phyloP scores from a whole-genome alignment of 2,888 invertebrate genomes.

The Scelioninae gen. 1 region DNA sequence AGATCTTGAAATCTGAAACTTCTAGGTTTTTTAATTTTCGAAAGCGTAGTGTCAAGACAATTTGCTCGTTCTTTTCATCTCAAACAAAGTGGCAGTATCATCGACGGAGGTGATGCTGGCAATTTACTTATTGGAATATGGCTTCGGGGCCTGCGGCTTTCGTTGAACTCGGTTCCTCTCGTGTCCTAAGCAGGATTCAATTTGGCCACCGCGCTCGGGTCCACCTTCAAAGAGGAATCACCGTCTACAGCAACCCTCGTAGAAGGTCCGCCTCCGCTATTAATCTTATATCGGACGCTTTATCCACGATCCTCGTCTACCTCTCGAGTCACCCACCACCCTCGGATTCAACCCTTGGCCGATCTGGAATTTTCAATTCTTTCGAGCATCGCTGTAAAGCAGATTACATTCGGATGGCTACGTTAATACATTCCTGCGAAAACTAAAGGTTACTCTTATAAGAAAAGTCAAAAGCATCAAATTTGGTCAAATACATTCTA shows the following conservation, averaged over 20 bases:
- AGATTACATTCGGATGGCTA: slow-evolving; percentile 71
- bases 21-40: slow-evolving; percentile 2
- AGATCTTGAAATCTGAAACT: background rate
- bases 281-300: slow-evolving; percentile 84
- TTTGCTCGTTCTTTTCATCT: slow-evolving; percentile 57
- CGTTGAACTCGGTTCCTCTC: slow-evolving; percentile 73
- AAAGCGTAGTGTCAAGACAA: slow-evolving; percentile 8
- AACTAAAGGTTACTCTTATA: slow-evolving; percentile 44
- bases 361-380: slow-evolving; percentile 82
- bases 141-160: slow-evolving; percentile 73
- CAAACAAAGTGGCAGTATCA: slow-evolving; percentile 58
- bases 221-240: slow-evolving; percentile 84
- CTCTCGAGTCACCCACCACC: slow-evolving; percentile 53
- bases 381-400: slow-evolving; percentile 72
- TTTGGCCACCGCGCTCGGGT: slow-evolving; percentile 82
- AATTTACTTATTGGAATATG: slow-evolving; percentile 82
- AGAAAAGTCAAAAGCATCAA: too few species aligned
- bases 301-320: slow-evolving; percentile 76
- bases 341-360: slow-evolving; percentile 77
- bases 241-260: slow-evolving; percentile 79
- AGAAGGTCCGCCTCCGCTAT: slow-evolving; percentile 81
- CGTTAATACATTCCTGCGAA: slow-evolving; percentile 67
- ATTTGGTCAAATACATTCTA: too few species aligned
- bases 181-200: slow-evolving; percentile 84
- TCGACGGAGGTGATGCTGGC: slow-evolving; percentile 72